Percentiles rank a stretch among this genome's conserved stretches.
phyloP scores from a whole-genome alignment of 1,140 invertebrate species.

The Hydropsyche tenuis region DNA sequence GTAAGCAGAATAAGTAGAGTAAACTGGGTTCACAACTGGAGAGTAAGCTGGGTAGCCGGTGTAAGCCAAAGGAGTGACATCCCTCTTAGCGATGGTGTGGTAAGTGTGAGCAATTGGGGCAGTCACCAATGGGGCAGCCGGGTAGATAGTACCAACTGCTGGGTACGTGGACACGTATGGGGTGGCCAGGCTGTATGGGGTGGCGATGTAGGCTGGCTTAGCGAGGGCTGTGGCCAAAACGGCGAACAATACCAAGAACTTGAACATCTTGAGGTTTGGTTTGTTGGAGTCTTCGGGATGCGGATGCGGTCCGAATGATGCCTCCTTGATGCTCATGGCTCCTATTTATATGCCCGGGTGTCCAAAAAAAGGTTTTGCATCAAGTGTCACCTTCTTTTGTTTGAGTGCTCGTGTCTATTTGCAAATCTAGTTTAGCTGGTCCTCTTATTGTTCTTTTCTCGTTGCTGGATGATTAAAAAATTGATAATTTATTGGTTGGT shows the following conservation, averaged over 20 bases:
- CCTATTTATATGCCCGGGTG: conserved; percentile 3
- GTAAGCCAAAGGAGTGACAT: too few species aligned
- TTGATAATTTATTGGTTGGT: too few species aligned
- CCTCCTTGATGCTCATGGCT: neutral
- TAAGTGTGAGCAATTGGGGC: neutral
- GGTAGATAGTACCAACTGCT: neutral
- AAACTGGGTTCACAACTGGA: too few species aligned
- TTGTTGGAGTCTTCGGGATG: neutral
- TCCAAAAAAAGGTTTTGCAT: neutral
- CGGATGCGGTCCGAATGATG: neutral
- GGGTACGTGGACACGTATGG: neutral
- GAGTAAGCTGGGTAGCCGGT: too few species aligned
- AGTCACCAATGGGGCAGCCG: neutral
- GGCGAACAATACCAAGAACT: neutral
- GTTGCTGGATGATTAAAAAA: too few species aligned
- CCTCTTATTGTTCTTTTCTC: too few species aligned
- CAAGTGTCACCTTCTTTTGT: conserved; percentile 1
- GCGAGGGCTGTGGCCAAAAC: neutral
- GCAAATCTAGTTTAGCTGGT: neutral
- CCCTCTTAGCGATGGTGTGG: too few species aligned
- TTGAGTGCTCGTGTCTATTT: neutral
- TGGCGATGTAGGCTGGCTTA: neutral
- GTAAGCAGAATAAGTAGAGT: too few species aligned
- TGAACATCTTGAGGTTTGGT: neutral
- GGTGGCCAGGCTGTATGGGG: neutral